phyloP scores from a whole-genome alignment of 2,888 invertebrate species.

The Eumacrocentrus americanus region DNA sequence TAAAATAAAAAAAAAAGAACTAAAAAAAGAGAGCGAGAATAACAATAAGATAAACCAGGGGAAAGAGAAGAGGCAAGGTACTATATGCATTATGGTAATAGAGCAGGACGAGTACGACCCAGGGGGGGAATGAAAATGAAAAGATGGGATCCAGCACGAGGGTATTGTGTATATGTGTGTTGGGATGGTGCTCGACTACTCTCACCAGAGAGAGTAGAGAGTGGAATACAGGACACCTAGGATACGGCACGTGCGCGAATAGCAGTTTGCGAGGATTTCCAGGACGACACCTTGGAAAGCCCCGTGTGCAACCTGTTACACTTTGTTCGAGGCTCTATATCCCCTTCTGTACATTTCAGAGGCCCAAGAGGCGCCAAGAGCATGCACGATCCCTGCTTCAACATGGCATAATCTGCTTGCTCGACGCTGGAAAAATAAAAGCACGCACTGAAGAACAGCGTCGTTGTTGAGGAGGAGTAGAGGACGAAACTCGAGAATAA shows the following conservation, averaged over 20 bases:
- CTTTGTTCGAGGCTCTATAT: slow-evolving; percentile 25
- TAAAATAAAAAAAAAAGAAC: slow-evolving; percentile 18
- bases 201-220: background rate
- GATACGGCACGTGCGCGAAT: slow-evolving; percentile 33
- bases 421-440: background rate
- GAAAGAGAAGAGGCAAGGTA: background rate
- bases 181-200: background rate
- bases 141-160: slow-evolving; percentile 8
- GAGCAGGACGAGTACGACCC: slow-evolving; percentile 12
- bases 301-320: slow-evolving; percentile 36
- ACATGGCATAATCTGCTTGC: background rate
- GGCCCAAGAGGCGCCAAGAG: background rate
- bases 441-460: background rate
- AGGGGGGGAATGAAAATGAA: slow-evolving; percentile 22
- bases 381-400: background rate
- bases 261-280: slow-evolving; percentile 31
- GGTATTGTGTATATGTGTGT: background rate
- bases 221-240: slow-evolving; percentile 18
- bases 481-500: background rate
- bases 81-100: slow-evolving; percentile 29
- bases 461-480: background rate
- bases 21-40: slow-evolving; percentile 6
- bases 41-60: slow-evolving; percentile 30
- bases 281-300: slow-evolving; percentile 22
- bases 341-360: background rate